Percentiles rank a stretch among this genome's conserved stretches.
phyloP scores from a whole-genome alignment of 2,888 invertebrate species.

The Agrilus biguttatus region DNA sequence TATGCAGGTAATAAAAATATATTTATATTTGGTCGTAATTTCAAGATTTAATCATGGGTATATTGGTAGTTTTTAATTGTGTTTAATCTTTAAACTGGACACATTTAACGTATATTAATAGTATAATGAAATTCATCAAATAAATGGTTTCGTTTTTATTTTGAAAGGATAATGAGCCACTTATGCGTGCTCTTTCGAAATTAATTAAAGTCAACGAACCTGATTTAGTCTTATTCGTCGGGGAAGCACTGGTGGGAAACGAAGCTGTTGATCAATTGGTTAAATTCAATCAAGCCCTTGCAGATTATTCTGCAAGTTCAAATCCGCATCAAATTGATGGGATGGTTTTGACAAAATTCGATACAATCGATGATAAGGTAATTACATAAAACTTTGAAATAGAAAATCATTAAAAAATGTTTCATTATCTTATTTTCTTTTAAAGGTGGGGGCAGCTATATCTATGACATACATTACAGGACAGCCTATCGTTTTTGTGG shows the following conservation, averaged over 20 bases:
- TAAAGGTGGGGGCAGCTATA: conserved; percentile 82
- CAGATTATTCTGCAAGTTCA: conserved; percentile 66
- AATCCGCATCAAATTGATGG: conserved; percentile 91
- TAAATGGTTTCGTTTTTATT: no score
- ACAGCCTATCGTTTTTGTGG: conserved; percentile 97
- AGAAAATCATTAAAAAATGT: background rate
- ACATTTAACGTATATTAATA: no score
- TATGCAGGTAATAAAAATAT: conserved; percentile 55
- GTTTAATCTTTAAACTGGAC: no score
- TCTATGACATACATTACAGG: conserved; percentile 99
- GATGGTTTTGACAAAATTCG: conserved; percentile 98
- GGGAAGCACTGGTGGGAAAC: conserved; percentile 98
- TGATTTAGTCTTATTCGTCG: conserved; percentile 96
- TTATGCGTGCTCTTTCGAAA: conserved; percentile 96
- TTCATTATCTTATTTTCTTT: conserved; percentile 6
- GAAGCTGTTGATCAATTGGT: conserved; percentile 98
- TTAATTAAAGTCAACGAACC: conserved; percentile 95
- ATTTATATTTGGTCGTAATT: no score
- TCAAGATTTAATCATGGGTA: no score
- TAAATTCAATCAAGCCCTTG: conserved; percentile 96
- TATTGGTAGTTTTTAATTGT: no score
- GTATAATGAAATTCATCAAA: no score
- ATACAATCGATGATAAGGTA: conserved; percentile 97
- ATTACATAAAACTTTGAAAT: background rate
- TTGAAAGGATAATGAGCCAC: conserved; percentile 82